Evolutionary conservation across 2,113 vertebrate species (phyloP), one percentile per base, ranked within the genome.

Genomic region (Aspidoscelis tigris): DNA sequence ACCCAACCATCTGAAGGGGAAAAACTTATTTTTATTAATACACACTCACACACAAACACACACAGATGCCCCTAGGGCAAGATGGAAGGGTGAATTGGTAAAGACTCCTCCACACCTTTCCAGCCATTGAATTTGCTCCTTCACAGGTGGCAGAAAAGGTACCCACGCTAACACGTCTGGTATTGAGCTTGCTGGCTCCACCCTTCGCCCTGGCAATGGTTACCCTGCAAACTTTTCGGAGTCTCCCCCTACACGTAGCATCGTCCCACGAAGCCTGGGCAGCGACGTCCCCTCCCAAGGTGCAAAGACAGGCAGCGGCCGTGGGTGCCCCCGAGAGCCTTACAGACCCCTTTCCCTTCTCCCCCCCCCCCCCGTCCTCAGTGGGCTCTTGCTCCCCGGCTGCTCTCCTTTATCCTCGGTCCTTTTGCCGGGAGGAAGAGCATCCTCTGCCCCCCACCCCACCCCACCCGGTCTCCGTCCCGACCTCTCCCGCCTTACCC

Each of bases 401-500:
- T 61, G 9, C n/a, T 20, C n/a, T 14, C 5, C 43, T 14, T 24
- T 72, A 18, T 39, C 70, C 3, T 0, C 14, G 55, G 70, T 21
- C n/a, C 66, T 61, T 70, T 24, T 39, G 4, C 2, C 26, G 50
- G 47, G 1, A 43, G 69, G 61, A 76, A 53, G 65, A 77, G 53
- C 91, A 21, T 33, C 72, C 9, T 50, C 53, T 21, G 43, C 53
- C 84, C 91, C 86, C 2, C 22, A 18, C 22, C 44, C 39, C 1
- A 33, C 43, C 66, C 21, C n/a, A 58, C 55, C 55, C 55, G 10
- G 3, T 12, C 22, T 44, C 44, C 1, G n/a, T 74, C 86, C 55
- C 68, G 39, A 39, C 50, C 14, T n/a, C 44, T 58, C 44, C 33
- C 39, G 88, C 90, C 98, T 98, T 97, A 99, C 98, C 98, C 92